Evolutionary conservation across 2,797 vertebrate genomes (phyloP), one percentile per base, ranked within the genome.

Genomic region (Peromyscus aztecus): DNA sequence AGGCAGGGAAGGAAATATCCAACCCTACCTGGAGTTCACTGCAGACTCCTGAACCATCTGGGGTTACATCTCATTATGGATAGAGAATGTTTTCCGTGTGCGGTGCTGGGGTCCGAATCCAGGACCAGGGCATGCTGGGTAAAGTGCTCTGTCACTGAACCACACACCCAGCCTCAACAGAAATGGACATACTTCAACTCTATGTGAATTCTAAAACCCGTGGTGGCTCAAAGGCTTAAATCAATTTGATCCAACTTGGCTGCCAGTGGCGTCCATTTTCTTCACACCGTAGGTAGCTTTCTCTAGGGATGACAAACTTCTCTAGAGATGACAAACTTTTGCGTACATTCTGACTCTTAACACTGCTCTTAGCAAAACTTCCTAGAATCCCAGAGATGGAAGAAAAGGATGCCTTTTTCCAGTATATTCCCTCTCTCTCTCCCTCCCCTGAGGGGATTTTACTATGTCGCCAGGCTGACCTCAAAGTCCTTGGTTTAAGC

Each of bases 261-360:
- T 7, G 21, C 57, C 17, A 14, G 24, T 24, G 40, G 21, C 9
- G 75, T 55, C 55, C 63, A 5, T 69, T 90, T 6, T n/a, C 37
- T 24, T 40, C 24, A 21, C 27, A 61, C 92, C 69, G 89, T 71
- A 95, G 59, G 71, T 43, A 61, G 29, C 55, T 94, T 93, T 81
- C 83, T 92, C 75, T 69, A 90, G 65, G 76, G 34, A n/a, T 84
- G 37, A 69, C 14, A 23, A 34, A 75, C 24, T 92, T 82, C 83
- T 92, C 75, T 69, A 90, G 65, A 65, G 34, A 31, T 83, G 37
- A 69, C 10, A 19, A 34, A 75, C 24, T 92, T 82, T 75, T 59
- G 31, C 3, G 0, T 19, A n/a, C 23, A 29, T 73, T 87, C 65
- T 73, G 80, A 95, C 12, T 91, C 76, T 84, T 49, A 52, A 52